Percentiles rank a stretch among this genome's conserved stretches.
These are phyloP conservation scores for Porphyrio hochstetteri DNA, from an alignment of 2,113 vertebrate species.

Conservation along the genomic window DNA sequence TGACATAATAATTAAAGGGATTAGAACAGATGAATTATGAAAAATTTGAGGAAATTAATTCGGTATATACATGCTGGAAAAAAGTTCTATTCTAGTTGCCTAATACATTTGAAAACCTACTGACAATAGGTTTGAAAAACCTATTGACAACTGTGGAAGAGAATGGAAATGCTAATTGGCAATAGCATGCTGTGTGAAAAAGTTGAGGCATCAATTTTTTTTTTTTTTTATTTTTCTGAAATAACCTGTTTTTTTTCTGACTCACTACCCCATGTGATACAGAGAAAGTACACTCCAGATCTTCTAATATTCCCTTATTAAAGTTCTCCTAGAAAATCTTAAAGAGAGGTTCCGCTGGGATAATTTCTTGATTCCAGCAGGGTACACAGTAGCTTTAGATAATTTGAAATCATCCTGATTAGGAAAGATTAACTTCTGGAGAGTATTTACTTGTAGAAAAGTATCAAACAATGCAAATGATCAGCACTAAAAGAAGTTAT, in stretches of 20 bases:
- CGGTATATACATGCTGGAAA: not conserved
- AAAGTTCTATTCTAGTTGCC: not conserved
- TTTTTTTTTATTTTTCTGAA: not conserved
- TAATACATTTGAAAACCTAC: not conserved
- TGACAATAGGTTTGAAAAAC: not conserved
- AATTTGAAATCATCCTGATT: not conserved
- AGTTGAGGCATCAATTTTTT: not conserved
- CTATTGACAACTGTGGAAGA: not conserved
- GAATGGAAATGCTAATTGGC: not conserved
- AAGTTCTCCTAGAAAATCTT: not conserved
- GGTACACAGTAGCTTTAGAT: not conserved
- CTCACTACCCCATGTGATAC: not conserved
- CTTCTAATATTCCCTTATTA: not conserved
- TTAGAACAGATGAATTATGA: not conserved
- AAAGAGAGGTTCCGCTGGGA: not conserved
- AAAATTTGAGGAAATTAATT: not conserved
- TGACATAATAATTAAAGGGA: constrained; percentile 23
- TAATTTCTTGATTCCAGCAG: not conserved
- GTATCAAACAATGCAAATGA: not conserved
- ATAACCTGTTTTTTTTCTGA: not conserved
- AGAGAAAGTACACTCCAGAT: not conserved
- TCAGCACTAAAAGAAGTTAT: not conserved
- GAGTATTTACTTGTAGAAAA: not conserved
- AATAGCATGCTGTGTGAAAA: not conserved
- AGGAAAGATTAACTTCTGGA: not conserved